Conservation (phyloP, 2,113 vertebrate species). For the Psettodes erumei region DNA sequence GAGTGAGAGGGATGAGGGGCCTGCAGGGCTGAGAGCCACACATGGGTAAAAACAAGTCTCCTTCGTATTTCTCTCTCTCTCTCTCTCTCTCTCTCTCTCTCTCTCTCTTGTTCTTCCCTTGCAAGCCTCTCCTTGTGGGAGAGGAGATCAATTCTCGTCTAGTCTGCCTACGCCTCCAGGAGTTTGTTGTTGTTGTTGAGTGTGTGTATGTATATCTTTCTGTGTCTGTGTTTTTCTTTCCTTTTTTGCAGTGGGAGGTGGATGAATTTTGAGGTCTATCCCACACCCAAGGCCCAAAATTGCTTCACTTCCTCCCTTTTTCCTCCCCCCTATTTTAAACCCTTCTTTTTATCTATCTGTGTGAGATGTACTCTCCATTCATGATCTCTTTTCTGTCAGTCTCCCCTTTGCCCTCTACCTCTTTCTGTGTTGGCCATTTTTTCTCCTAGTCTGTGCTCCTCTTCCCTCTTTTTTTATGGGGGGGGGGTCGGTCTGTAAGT, state of each 20-base stretch:
- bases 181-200: constrained; percentile 70
- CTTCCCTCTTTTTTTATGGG: constrained; percentile 63
- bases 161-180: constrained; percentile 82
- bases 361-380: constrained; percentile 43
- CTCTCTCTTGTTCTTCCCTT: constrained; percentile 43
- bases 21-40: constrained; percentile 74
- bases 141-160: constrained; percentile 83
- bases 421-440: constrained; percentile 42
- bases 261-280: constrained; percentile 65
- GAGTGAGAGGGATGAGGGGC: constrained; percentile 70
- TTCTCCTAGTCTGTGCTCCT: constrained; percentile 34
- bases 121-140: constrained; percentile 77
- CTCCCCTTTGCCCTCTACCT: constrained; percentile 60
- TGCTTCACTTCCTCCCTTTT: constrained; percentile 54
- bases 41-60: constrained; percentile 76
- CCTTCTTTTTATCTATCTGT: constrained; percentile 16
- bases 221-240: constrained; percentile 42
- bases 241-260: constrained; percentile 59
- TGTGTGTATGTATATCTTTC: constrained; percentile 54
- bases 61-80: constrained; percentile 59
- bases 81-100: constrained; percentile 43
- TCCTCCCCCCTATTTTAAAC: constrained; percentile 43
- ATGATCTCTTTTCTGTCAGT: constrained; percentile 25
- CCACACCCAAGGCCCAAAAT: constrained; percentile 47
- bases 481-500: constrained; percentile 78